Percentiles rank a stretch among this genome's conserved stretches.
Evolutionary conservation across 2,888 invertebrate species (phyloP).

Genomic region (Stenichneumon culpator): DNA sequence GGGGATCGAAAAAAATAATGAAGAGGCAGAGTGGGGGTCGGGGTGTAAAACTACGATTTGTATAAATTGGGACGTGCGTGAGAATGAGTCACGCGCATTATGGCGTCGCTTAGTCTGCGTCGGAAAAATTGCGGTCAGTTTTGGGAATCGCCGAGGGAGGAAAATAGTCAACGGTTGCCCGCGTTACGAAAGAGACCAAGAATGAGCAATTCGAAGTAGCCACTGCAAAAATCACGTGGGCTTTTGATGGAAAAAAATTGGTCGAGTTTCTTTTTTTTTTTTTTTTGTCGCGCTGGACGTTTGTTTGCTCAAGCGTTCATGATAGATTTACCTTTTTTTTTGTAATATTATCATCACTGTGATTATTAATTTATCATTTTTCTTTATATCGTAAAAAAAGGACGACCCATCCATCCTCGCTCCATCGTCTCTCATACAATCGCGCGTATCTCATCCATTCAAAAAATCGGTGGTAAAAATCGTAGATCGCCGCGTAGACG

Average conservation of each 20-base stretch:
- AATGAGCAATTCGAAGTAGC: constrained; percentile 74
- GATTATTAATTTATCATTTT: constrained; percentile 36
- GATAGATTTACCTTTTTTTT: not conserved
- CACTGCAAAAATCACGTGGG: constrained; percentile 74
- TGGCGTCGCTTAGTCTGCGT: constrained; percentile 10
- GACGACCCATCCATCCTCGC: constrained; percentile 46
- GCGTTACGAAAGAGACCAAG: constrained; percentile 7
- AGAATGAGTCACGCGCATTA: constrained; percentile 19
- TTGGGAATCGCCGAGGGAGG: constrained; percentile 19
- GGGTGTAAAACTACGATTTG: constrained; percentile 60
- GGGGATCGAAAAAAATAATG: constrained; percentile 58
- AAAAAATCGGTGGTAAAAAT: constrained; percentile 68
- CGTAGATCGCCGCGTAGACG: constrained; percentile 1
- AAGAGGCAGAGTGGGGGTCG: constrained; percentile 23
- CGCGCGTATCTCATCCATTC: constrained; percentile 73
- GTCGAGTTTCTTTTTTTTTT: constrained; percentile 53
- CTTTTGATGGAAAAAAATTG: constrained; percentile 29
- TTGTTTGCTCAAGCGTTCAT: not conserved
- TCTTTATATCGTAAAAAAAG: constrained; percentile 19
- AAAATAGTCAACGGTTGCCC: not conserved
- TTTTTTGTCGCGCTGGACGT: not conserved
- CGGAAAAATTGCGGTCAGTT: constrained; percentile 18
- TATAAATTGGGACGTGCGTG: constrained; percentile 54
- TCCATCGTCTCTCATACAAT: constrained; percentile 72
- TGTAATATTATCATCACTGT: constrained; percentile 60